These are phyloP conservation scores for Cryptotermes secundus DNA, from an alignment of 1,140 invertebrate species.

Conservation along the genomic window DNA sequence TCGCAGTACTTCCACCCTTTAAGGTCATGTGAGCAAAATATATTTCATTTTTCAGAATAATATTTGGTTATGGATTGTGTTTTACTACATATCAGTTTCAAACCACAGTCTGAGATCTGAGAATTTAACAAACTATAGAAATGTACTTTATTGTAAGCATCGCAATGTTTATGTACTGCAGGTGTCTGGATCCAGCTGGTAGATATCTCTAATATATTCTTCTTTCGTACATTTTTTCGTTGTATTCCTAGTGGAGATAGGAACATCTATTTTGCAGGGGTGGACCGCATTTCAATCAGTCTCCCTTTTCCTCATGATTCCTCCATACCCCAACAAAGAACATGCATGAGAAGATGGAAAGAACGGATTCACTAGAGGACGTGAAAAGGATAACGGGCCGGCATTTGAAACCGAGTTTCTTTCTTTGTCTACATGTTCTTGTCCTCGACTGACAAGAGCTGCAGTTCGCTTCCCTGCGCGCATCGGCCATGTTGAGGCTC, in stretches of 20 bases:
- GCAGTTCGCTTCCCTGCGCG: background rate
- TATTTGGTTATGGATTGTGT: too few species aligned
- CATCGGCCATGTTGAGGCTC: background rate
- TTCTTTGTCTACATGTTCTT: background rate
- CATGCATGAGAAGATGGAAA: slow-evolving; percentile 5
- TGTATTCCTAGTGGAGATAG: background rate
- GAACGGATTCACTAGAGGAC: background rate
- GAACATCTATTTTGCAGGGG: background rate
- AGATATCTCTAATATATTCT: slow-evolving; percentile 5
- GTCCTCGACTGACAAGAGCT: too few species aligned
- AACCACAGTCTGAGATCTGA: too few species aligned
- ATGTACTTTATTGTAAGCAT: too few species aligned
- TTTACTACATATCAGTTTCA: too few species aligned
- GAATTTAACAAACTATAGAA: too few species aligned
- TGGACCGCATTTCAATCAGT: slow-evolving; percentile 10
- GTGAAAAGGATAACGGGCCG: background rate
- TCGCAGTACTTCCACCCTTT: too few species aligned
- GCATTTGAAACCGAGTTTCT: background rate
- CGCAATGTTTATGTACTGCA: too few species aligned
- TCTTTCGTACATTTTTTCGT: background rate
- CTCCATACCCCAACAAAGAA: background rate
- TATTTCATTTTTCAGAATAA: too few species aligned
- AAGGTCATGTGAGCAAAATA: too few species aligned
- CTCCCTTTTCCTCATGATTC: too few species aligned
- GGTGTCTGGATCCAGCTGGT: background rate